These are phyloP conservation scores for Epiperipatus broadwayi DNA, from an alignment of 2,888 invertebrate species.

Conservation along the genomic window DNA sequence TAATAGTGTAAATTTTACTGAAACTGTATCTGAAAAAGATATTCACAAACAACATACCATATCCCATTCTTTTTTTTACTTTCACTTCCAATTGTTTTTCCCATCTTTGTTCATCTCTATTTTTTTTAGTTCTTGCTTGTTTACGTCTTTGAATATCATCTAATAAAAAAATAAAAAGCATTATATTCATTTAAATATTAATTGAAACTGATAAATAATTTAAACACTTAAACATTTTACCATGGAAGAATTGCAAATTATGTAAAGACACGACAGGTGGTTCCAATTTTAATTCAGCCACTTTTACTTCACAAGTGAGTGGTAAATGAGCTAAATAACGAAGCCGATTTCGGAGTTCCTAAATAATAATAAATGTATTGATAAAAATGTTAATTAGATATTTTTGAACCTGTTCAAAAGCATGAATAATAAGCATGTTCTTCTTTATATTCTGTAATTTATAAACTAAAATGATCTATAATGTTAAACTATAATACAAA, in stretches of 20 bases:
- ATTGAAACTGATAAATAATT: conserved; percentile 10
- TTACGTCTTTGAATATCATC: conserved; percentile 54
- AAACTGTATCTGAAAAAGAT: too few relatives aligned
- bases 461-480: neutral
- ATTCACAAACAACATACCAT: too few relatives aligned
- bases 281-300: conserved; percentile 63
- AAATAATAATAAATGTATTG: conserved; percentile 12
- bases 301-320: conserved; percentile 66
- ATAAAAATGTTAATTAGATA: too few relatives aligned
- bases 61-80: conserved; percentile 50
- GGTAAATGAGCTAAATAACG: conserved; percentile 70
- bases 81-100: conserved; percentile 54
- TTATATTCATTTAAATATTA: conserved; percentile 8
- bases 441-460: too few relatives aligned
- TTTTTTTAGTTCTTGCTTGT: conserved; percentile 45
- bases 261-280: conserved; percentile 48
- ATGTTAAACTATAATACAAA: neutral
- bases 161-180: conserved; percentile 23
- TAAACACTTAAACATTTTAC: conserved; percentile 29
- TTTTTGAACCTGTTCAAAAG: too few relatives aligned
- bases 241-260: conserved; percentile 46
- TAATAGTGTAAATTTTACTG: too few relatives aligned
- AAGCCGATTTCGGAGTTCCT: conserved; percentile 49
- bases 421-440: too few relatives aligned
- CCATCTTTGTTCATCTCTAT: conserved; percentile 54